Percentiles rank a stretch among this genome's conserved stretches.
Conservation (phyloP, 1,140 invertebrate genomes). For the Potamilus streckersoni region DNA sequence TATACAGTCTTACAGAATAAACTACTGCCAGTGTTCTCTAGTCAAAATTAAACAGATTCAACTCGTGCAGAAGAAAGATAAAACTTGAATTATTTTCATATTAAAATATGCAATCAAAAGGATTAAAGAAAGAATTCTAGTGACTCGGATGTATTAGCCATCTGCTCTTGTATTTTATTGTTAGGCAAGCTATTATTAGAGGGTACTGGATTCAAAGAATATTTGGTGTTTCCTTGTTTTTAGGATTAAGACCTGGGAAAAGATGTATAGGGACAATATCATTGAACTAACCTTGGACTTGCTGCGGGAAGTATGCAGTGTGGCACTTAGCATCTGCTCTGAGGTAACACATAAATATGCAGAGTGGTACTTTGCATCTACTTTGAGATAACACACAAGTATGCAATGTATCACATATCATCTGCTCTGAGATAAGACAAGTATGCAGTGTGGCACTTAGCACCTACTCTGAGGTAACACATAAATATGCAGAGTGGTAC, state of each 20-base stretch:
- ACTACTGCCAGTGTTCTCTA: no score
- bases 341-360: conserved; percentile 5
- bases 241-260: conserved; percentile 9
- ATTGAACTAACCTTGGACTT: conserved; percentile 11
- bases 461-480: conserved; percentile 16
- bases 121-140: no score
- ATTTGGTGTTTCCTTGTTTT: background rate
- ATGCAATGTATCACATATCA: conserved; percentile 6
- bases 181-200: no score
- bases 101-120: no score
- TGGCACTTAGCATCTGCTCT: conserved; percentile 15
- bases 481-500: background rate
- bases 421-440: conserved; percentile 18
- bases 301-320: conserved; percentile 14
- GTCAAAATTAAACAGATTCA: no score
- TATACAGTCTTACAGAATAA: no score
- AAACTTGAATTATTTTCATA: no score
- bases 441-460: conserved; percentile 11
- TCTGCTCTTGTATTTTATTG: no score
- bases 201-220: no score
- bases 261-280: conserved; percentile 22
- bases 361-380: no score
- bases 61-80: no score
- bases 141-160: no score
- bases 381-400: background rate